Evolutionary conservation across 2,888 invertebrate species (phyloP), one percentile per base, ranked within the genome.

Genomic region (Cosmia trapezina): DNA sequence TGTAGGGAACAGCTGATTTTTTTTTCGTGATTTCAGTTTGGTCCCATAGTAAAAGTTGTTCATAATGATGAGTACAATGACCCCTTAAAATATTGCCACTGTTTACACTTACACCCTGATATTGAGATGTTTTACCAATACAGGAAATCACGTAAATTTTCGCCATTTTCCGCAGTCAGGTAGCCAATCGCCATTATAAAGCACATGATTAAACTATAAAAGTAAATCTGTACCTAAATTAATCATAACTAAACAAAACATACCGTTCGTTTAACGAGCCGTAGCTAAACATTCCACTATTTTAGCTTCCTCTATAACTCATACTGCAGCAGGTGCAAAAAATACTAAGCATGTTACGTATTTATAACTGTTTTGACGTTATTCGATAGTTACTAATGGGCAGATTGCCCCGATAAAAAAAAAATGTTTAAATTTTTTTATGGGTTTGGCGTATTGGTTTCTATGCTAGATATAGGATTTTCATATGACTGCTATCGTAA

Each of bases 331-430:
- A 83, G 81, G 84, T 83, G 77, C 49, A 74, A 75, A 78, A 74
- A 75, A 72, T 69, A 37, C 22, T 53, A 61, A 33, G 51, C 53
- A 70, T 37, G 47, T 59, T 19, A 70, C 22, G 66, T 83, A 71
- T 83, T 81, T 73, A 73, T 70, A 57, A 67, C n/a, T 78, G 81
- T 83, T 84, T 66, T 59, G 74, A 78, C 68, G 62, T 65, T 62
- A 19, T 63, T 33, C 47, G 47, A 33, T 64, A 73, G 11, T 43
- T 11, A 22, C 62, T 83, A 70, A 83, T 83, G 43, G 54, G 45
- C 11, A 41, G 67, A 78, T 70, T 33, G 64, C 11, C 0, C 22
- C 12, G 49, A 76, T 71, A 64, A 75, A 28, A 70, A 70, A 45
- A 47, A 62, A 68, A 33, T 77, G 41, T 66, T 70, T 51, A 45